Conservation (phyloP, 2,113 vertebrate species). For the Synodontis membranacea region DNA sequence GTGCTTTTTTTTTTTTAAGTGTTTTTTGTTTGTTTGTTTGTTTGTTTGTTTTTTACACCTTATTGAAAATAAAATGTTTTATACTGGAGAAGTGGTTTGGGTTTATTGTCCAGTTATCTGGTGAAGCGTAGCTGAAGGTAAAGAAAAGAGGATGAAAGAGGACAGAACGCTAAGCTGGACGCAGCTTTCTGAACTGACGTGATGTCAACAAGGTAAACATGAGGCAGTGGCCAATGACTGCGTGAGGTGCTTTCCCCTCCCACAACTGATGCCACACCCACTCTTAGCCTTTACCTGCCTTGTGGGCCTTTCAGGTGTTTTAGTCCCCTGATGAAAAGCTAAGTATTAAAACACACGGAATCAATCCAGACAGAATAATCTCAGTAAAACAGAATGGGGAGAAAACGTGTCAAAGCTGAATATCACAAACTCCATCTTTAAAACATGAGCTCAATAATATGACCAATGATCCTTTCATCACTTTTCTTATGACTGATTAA, state of each 20-base stretch:
- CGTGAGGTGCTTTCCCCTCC: neutral
- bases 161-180: too few species aligned
- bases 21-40: constrained; percentile 77
- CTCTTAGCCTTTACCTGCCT: neutral
- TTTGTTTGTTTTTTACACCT: constrained; percentile 85
- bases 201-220: neutral
- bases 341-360: too few species aligned
- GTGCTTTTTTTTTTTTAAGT: constrained; percentile 87
- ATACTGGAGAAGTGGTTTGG: constrained; percentile 79
- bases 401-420: neutral
- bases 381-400: too few species aligned
- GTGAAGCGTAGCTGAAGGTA: neutral
- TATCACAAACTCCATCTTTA: neutral
- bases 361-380: too few species aligned
- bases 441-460: neutral
- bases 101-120: neutral
- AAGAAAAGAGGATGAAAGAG: too few species aligned
- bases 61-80: constrained; percentile 98
- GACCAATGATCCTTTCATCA: neutral
- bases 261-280: neutral
- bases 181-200: too few species aligned
- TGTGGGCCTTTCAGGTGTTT: neutral
- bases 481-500: too few species aligned
- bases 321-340: too few species aligned
- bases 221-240: neutral